Percentiles rank a stretch among this genome's conserved stretches.
Conservation (phyloP, 2,888 invertebrate species). For the Drosophila paranaensis region DNA sequence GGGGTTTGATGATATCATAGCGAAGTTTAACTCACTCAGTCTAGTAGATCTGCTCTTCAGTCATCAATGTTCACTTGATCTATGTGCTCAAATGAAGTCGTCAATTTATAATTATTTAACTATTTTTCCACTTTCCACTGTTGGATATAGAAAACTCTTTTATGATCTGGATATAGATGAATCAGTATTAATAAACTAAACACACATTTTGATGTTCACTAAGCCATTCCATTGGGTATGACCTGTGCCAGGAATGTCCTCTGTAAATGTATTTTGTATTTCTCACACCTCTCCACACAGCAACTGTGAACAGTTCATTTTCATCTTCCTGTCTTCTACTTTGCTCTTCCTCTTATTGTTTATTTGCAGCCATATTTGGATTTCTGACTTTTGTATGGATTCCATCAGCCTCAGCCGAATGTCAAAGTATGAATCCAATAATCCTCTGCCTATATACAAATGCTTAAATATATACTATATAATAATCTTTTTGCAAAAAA, state of each 20-base stretch:
- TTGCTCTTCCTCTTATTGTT: slow-evolving; percentile 78
- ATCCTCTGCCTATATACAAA: slow-evolving; percentile 58
- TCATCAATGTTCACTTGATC: too few species aligned
- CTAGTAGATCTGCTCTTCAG: too few species aligned
- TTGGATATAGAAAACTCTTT: not conserved
- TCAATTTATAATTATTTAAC: too few species aligned
- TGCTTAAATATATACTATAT: slow-evolving; percentile 65
- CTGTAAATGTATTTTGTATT: slow-evolving; percentile 35
- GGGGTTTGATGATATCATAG: too few species aligned
- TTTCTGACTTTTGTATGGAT: slow-evolving; percentile 85
- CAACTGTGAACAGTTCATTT: slow-evolving; percentile 62
- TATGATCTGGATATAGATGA: not conserved
- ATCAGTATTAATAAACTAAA: not conserved
- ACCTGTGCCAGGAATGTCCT: slow-evolving; percentile 14
- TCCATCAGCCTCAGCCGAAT: slow-evolving; percentile 86
- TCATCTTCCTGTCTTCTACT: slow-evolving; percentile 76
- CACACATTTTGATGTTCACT: not conserved
- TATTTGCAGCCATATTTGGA: slow-evolving; percentile 85
- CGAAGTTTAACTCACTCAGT: too few species aligned
- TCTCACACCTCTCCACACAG: slow-evolving; percentile 37
- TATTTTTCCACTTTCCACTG: too few species aligned
- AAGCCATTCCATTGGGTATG: slow-evolving; percentile 16
- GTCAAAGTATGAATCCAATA: slow-evolving; percentile 87
- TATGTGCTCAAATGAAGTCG: too few species aligned
- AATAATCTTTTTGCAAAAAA: slow-evolving; percentile 61